Percentiles rank a stretch among this genome's conserved stretches.
Evolutionary conservation across 2,888 invertebrate species (phyloP).

Genomic region (Eupeodes latifasciatus): DNA sequence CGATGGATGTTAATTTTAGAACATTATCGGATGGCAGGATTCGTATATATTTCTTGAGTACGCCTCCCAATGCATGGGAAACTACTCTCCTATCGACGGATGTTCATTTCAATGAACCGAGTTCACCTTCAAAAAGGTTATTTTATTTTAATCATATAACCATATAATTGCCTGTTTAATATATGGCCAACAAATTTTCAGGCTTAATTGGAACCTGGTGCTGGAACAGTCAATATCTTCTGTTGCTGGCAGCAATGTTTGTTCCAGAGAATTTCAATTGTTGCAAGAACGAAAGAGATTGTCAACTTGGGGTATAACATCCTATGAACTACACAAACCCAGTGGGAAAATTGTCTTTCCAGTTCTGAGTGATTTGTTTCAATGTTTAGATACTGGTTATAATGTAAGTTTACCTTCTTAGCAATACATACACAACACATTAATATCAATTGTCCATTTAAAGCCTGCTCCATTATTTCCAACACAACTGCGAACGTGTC

Average conservation of each 20-base stretch:
- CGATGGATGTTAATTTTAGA: conserved; percentile 92
- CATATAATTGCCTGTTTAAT: too few species aligned
- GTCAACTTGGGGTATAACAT: conserved; percentile 96
- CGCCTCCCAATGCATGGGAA: conserved; percentile 94
- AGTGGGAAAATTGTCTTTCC: conserved; percentile 96
- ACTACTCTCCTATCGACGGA: conserved; percentile 94
- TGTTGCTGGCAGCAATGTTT: conserved; percentile 85
- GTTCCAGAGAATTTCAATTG: conserved; percentile 95
- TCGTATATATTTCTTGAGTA: conserved; percentile 95
- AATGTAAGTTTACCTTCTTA: conserved; percentile 85
- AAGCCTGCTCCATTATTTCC: conserved; percentile 87
- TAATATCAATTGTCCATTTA: conserved; percentile 20
- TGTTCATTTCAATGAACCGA: conserved; percentile 86
- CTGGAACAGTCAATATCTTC: conserved; percentile 92
- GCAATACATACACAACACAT: background rate
- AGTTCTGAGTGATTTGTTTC: conserved; percentile 94
- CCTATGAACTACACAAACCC: conserved; percentile 93
- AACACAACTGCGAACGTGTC: conserved; percentile 87
- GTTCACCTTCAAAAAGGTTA: conserved; percentile 64
- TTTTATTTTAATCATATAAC: background rate
- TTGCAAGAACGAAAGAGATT: conserved; percentile 96
- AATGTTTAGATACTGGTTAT: conserved; percentile 91
- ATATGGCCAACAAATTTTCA: conserved; percentile 77
- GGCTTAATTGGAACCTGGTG: conserved; percentile 92
- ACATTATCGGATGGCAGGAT: conserved; percentile 91